phyloP scores from a whole-genome alignment of 2,113 vertebrate species.

The Apodemus sylvaticus region DNA sequence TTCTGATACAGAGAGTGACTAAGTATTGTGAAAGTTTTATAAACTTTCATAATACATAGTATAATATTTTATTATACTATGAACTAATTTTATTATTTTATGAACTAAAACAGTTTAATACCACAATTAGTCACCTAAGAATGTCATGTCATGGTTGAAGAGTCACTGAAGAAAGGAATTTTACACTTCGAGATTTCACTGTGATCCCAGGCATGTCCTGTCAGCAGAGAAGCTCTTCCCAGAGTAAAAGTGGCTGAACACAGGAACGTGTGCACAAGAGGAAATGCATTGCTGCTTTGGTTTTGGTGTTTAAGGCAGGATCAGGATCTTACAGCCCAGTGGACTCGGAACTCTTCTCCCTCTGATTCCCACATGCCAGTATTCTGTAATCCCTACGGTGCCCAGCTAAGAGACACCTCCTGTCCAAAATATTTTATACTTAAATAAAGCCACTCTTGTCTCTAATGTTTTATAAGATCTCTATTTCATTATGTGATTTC shows the following conservation, averaged over 20 bases:
- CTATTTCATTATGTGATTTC: not conserved
- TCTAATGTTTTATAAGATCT: not conserved
- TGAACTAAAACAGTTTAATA: not conserved
- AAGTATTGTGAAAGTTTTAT: not conserved
- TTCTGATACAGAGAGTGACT: not conserved
- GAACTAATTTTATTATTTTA: too few relatives aligned
- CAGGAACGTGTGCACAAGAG: fast-evolving
- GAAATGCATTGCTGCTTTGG: not conserved
- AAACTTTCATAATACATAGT: not conserved
- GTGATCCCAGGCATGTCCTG: not conserved
- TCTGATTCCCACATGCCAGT: not conserved
- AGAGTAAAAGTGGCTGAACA: not conserved
- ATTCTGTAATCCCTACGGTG: not conserved
- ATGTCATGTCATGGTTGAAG: not conserved
- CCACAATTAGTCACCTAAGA: not conserved
- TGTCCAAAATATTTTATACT: slow-evolving; percentile 36
- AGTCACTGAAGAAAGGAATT: not conserved
- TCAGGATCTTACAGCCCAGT: not conserved
- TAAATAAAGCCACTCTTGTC: not conserved
- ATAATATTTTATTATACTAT: too few relatives aligned
- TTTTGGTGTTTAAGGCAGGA: not conserved
- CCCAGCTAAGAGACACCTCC: not conserved
- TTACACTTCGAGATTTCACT: not conserved
- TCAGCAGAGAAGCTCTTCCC: not conserved
- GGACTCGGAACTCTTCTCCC: not conserved